These are phyloP conservation scores for Felis chaus DNA, from an alignment of 2,113 vertebrate genomes.

Conservation along the genomic window DNA sequence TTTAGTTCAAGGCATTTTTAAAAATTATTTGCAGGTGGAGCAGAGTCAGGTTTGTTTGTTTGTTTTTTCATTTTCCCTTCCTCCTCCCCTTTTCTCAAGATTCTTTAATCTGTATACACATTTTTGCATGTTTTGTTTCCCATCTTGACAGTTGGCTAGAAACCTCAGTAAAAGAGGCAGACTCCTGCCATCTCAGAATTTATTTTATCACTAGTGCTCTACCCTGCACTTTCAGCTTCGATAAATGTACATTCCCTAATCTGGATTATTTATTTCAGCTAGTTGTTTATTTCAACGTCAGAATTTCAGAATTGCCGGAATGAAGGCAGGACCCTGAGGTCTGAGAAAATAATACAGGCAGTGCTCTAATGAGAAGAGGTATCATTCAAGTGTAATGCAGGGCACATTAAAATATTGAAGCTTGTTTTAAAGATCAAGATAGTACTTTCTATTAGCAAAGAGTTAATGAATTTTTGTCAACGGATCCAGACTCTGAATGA, in stretches of 20 bases:
- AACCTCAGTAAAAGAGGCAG: background rate
- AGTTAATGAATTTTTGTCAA: background rate
- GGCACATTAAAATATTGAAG: background rate
- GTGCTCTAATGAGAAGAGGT: background rate
- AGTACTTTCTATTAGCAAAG: background rate
- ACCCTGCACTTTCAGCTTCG: background rate
- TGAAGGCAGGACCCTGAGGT: background rate
- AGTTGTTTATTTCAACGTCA: background rate
- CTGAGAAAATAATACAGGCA: background rate
- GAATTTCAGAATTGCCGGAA: background rate
- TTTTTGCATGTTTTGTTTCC: background rate
- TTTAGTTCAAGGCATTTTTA: background rate
- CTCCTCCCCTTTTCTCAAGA: background rate
- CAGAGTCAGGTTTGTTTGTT: background rate
- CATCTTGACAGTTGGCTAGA: background rate
- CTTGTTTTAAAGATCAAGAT: background rate
- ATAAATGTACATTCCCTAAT: background rate
- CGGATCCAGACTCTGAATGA: background rate
- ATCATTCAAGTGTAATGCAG: background rate
- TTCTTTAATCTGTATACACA: background rate
- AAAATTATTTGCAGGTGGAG: background rate
- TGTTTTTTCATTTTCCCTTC: background rate
- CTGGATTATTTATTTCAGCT: background rate
- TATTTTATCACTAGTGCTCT: background rate
- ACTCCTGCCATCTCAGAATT: background rate